Conservation (phyloP, 2,113 vertebrate genomes). For the Etheostoma cragini region DNA sequence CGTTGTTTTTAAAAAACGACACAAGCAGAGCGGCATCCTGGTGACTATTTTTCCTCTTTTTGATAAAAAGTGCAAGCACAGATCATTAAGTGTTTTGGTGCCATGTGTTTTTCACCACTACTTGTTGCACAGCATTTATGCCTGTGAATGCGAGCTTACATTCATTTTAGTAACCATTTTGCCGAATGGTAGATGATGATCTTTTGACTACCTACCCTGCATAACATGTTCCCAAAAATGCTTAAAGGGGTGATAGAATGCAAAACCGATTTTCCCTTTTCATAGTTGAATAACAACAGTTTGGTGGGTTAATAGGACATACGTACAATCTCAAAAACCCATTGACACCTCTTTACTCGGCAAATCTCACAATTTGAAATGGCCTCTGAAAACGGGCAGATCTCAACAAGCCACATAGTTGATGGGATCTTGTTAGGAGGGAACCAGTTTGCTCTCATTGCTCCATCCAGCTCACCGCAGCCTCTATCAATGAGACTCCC, state of each 20-base stretch:
- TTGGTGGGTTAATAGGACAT: no score
- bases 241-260: not conserved
- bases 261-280: no score
- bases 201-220: not conserved
- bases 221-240: constrained; percentile 7
- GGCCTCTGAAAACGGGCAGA: no score
- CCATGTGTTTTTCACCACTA: not conserved
- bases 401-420: no score
- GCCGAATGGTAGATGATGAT: not conserved
- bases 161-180: constrained; percentile 7
- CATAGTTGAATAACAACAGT: no score
- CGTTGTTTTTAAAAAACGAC: not conserved
- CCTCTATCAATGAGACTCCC: no score
- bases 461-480: no score
- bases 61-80: constrained; percentile 9
- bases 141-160: not conserved
- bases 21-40: not conserved
- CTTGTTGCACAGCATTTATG: not conserved
- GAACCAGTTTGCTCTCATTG: no score
- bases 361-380: no score
- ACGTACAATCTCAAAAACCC: no score
- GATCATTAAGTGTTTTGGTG: not conserved
- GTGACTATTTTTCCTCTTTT: constrained; percentile 3
- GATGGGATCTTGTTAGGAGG: no score
- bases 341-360: no score